These are phyloP conservation scores for Platycheirus rosarum DNA, from an alignment of 2,888 invertebrate genomes.

Conservation along the genomic window DNA sequence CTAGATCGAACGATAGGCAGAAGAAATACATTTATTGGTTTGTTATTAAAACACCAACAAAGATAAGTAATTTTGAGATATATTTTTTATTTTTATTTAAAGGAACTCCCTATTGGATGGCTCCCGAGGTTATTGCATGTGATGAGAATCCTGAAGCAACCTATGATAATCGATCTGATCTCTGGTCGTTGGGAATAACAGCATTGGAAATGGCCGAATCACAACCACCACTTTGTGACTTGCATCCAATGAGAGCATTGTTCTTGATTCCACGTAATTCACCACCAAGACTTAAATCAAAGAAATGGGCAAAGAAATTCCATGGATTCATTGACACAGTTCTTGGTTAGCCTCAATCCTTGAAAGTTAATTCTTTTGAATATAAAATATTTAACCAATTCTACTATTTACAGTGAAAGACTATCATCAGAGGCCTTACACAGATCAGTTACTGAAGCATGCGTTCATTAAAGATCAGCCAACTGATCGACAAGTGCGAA, in stretches of 20 bases:
- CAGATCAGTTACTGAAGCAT: slow-evolving; percentile 98
- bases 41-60: slow-evolving; percentile 31
- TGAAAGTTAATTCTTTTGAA: too few species aligned
- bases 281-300: slow-evolving; percentile 97
- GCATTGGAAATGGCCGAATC: slow-evolving; percentile 99
- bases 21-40: slow-evolving; percentile 96
- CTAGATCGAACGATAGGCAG: slow-evolving; percentile 99
- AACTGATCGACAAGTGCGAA: slow-evolving; percentile 98
- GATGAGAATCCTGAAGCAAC: slow-evolving; percentile 99
- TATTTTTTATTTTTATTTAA: slow-evolving; percentile 31
- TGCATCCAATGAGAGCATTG: slow-evolving; percentile 99
- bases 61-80: not conserved
- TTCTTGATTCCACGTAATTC: slow-evolving; percentile 99
- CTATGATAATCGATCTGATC: slow-evolving; percentile 97
- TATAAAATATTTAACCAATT: too few species aligned
- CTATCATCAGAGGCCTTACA: slow-evolving; percentile 99
- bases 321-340: slow-evolving; percentile 99
- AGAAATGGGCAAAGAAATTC: slow-evolving; percentile 99
- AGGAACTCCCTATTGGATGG: slow-evolving; percentile 99
- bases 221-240: slow-evolving; percentile 98
- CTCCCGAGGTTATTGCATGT: slow-evolving; percentile 99
- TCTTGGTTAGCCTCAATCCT: slow-evolving; percentile 85
- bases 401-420: slow-evolving; percentile 89
- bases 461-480: slow-evolving; percentile 99
- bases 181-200: slow-evolving; percentile 97